Evolutionary conservation across 2,888 invertebrate genomes (phyloP), one percentile per base, ranked within the genome.

Genomic region (Caenorhabditis doughertyi): DNA sequence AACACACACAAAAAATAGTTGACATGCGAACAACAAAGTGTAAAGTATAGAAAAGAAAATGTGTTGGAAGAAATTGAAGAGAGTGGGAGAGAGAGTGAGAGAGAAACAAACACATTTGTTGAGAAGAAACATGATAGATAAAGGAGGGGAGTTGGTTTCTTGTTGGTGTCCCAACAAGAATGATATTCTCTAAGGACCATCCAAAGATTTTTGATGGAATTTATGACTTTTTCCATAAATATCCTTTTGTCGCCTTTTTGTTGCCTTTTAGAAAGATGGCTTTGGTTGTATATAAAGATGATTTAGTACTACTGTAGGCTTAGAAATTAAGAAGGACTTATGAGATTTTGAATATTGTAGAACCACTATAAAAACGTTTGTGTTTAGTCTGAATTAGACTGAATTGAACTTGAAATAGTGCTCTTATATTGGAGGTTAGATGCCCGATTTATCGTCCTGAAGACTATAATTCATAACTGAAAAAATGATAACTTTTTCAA

Each of bases 11-110:
- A 9, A 47, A 71, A 49, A 71, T 29, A 73, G 64, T 53, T 44
- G 62, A 62, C 72, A 73, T 55, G 64, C 73, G 64, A 55, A 73
- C 64, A 73, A 73, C 64, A 64, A 64, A 71, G 71, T 71, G 71
- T 71, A 71, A 71, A 71, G 71, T 71, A 60, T 71, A 71, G 58
- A 27, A 55, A 21, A n/a, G n/a, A n/a, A 55, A 29, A 70, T 44
- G 56, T 68, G 44, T 51, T 39, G 16, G 27, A 47, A 27, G 29
- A 11, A 55, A 27, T 18, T 23, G 42, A 29, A 32, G 23, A 53
- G 39, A 51, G 23, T 13, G 2, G 44, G 27, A 18, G 72, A 72
- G 60, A 39, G 32, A 44, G 13, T 16, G 1, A 56, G 32, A 18
- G 29, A 32, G 21, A 58, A 32, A 58, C 21, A 35, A 3, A 58